A percentile compares a stretch with the other conserved stretches of the same genome.
These are phyloP conservation scores for Mactromeris polynyma DNA, from an alignment of 2,888 invertebrate species.

Conservation along the genomic window DNA sequence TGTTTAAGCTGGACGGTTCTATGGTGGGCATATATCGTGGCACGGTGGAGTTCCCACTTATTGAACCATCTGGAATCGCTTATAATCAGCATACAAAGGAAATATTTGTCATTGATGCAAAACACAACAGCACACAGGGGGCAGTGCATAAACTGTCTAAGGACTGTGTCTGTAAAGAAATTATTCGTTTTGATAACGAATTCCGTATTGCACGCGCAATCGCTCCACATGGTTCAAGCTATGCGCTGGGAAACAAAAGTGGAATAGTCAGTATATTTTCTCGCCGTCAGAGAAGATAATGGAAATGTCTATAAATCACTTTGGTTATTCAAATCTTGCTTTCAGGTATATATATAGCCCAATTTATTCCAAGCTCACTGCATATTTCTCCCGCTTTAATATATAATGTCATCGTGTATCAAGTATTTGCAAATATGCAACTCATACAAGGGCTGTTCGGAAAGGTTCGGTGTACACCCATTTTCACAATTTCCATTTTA, in stretches of 20 bases:
- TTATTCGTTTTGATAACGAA: constrained; percentile 57
- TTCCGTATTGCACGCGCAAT: constrained; percentile 64
- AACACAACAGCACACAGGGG: constrained; percentile 43
- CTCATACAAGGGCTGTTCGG: too few relatives aligned
- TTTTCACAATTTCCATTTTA: too few relatives aligned
- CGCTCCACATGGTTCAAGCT: constrained; percentile 37
- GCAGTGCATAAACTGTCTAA: constrained; percentile 57
- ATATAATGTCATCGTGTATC: too few relatives aligned
- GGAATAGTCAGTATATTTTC: constrained; percentile 57
- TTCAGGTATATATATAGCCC: too few relatives aligned
- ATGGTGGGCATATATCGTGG: constrained; percentile 67
- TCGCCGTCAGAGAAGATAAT: constrained; percentile 17
- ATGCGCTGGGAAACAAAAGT: constrained; percentile 63
- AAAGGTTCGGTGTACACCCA: too few relatives aligned
- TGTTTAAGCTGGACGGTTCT: constrained; percentile 65
- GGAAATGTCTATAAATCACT: too few relatives aligned
- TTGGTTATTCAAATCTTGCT: too few relatives aligned
- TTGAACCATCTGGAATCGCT: constrained; percentile 68
- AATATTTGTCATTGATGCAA: constrained; percentile 65
- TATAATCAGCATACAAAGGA: constrained; percentile 42
- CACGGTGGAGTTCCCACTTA: constrained; percentile 53
- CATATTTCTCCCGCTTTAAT: too few relatives aligned
- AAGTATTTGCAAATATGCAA: too few relatives aligned
- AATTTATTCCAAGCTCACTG: too few relatives aligned
- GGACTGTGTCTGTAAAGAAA: constrained; percentile 55